Base-by-base conservation (phyloP, 1,140 invertebrate species). In the Drosophila bifasciata region DNA sequence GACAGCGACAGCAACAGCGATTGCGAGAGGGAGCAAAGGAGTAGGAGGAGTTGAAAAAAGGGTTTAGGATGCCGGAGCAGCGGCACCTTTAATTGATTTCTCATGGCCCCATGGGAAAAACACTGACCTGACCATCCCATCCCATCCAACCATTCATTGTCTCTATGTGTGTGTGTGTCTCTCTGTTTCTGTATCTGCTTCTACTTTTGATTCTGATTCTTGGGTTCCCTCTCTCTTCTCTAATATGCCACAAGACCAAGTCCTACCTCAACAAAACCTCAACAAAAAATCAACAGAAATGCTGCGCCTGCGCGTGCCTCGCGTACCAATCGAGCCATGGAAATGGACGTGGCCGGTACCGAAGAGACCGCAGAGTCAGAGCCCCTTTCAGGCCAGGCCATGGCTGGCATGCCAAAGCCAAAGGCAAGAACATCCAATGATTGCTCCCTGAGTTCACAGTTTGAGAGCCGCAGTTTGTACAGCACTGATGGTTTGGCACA, bases 81-180 rank as follows among this genome's bases (percentile, higher is more conserved):
- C 71, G 76, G 76, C 57, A 64, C 62, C 62, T 73, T 75, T 77
- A 81, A 81, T 81, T 81, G 79, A 78, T 78, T 78, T 81, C 78
- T 53, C 55, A 32, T 53, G 56, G 51, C n/a, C 69, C 39, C 78
- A 83, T 83, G 77, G 63, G 73, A 83, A 79, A 77, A 79, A 77
- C 36, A 41, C 59, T 72, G 57, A 62, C 28, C 49, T 52, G 39
- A 13, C 32, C 32, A 36, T 36, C 32, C 11, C 32, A 13, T 36
- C 32, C n/a, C n/a, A n/a, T n/a, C n/a, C n/a, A n/a, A n/a, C n/a
- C 32, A 36, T 36, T 11, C 32, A 36, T 36, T 36, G 32, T 36
- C 32, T 21, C 1, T 13, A 11, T 21, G 36, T 52, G 5, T 21
- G 8, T 21, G 6, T 13, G 32, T 21, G 36, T 52, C 5, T 21